Base-by-base conservation (phyloP, 2,888 invertebrate species). In the Caradrina kadenii region DNA sequence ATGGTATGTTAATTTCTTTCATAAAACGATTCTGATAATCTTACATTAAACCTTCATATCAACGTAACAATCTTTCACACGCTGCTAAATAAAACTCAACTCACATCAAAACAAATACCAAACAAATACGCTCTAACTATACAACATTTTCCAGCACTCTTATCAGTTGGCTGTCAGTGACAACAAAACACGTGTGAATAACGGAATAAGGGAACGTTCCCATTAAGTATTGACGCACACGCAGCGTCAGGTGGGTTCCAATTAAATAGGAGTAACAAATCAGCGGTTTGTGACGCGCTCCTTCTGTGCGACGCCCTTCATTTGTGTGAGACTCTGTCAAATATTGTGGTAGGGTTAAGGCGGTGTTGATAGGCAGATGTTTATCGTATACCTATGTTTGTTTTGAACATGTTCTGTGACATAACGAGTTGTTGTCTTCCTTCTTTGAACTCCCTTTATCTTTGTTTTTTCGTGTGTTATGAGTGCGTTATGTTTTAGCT, bases 211-310 rank as follows among this genome's bases (percentile, higher is more conserved):
- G 81, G 63, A 76, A 81, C 63, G 79, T 55, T 71, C 45, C 70
- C 65, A 69, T 72, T 79, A 82, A 79, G 56, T 74, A 82, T 81
- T 79, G 80, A 70, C 66, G 67, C 31, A 75, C 76, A 22, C 48
- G 19, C 4, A 45, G 52, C 61, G 69, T 61, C 73, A 70, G 63
- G 65, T 63, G 66, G 56, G 67, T 68, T 60, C 61, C 75, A 81
- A 84, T 84, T 81, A 81, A 71, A 81, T 79, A 63, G 49, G 63
- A 69, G 74, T 69, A 50, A 79, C 79, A 78, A 81, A 81, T 71
- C 84, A 77, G 84, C 31, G 69, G 60, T n/a, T 62, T 50, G 53
- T 73, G 81, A 84, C 79, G 65, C 52, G 31, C 65, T 75, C 69
- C 84, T 69, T 64, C 49, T 72, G 67, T 39, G 52, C 13, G 60